phyloP scores from a whole-genome alignment of 2,113 vertebrate species.

The Beaufortia kweichowensis region DNA sequence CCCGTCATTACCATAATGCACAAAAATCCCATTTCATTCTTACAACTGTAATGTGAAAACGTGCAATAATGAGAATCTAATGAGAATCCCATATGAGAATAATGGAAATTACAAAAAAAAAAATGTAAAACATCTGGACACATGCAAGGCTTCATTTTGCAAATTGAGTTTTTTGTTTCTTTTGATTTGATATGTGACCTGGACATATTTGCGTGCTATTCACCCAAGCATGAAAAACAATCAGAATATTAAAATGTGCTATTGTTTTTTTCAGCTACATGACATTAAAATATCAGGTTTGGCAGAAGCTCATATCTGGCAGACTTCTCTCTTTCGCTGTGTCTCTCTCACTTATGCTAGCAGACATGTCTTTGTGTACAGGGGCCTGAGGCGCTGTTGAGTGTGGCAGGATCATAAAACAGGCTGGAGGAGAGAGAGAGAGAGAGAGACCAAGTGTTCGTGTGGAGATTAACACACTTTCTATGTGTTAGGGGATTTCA shows the following conservation, averaged over 20 bases:
- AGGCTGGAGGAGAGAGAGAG: conserved; percentile 19
- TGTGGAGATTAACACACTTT: conserved; percentile 39
- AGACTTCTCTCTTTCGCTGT: conserved; percentile 31
- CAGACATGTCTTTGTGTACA: conserved; percentile 26
- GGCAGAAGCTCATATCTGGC: conserved; percentile 30
- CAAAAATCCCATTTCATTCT: no score
- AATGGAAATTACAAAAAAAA: conserved; percentile 12
- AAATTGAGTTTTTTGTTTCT: conserved; percentile 13
- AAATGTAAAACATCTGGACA: no score
- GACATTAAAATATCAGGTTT: conserved; percentile 31
- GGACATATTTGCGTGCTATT: not conserved
- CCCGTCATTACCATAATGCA: not conserved
- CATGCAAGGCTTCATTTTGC: not conserved
- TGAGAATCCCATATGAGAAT: not conserved
- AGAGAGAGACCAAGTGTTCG: conserved; percentile 9
- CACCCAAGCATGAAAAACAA: conserved; percentile 6
- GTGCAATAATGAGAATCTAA: not conserved
- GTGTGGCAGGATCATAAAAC: conserved; percentile 29
- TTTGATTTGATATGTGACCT: not conserved
- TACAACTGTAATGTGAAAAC: not conserved
- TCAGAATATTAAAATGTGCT: conserved; percentile 28
- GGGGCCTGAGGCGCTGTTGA: conserved; percentile 32
- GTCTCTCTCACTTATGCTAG: conserved; percentile 11
- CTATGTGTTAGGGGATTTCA: conserved; percentile 32
- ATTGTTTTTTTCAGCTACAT: conserved; percentile 23